phyloP scores from a whole-genome alignment of 2,797 vertebrate species.

The Phataginus tricuspis region DNA sequence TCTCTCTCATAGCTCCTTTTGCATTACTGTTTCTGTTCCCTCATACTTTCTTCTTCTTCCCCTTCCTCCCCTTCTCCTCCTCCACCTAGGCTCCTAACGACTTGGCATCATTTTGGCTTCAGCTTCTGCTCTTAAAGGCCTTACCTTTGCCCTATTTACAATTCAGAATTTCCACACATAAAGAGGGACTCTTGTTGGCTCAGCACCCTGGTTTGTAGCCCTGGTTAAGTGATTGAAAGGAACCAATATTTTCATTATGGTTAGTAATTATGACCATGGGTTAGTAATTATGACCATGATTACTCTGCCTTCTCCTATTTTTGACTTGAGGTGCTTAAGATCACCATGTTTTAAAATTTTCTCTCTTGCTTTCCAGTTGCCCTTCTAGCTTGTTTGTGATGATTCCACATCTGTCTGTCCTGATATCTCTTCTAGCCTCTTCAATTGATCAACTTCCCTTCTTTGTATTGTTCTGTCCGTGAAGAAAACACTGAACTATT shows the following conservation, averaged over 20 bases:
- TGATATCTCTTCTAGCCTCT: background rate
- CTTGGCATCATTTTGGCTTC: background rate
- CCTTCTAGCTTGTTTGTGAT: background rate
- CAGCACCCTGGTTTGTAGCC: background rate
- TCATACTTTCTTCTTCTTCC: background rate
- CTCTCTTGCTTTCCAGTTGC: background rate
- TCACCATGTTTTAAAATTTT: background rate
- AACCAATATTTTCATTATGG: background rate
- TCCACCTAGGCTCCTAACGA: background rate
- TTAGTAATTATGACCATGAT: background rate
- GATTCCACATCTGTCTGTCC: background rate
- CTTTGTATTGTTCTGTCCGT: background rate
- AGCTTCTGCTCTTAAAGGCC: background rate
- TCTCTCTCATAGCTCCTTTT: background rate
- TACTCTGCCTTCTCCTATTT: background rate
- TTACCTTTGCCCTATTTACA: background rate
- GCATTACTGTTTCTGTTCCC: background rate
- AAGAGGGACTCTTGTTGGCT: background rate
- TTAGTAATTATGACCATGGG: too few relatives aligned
- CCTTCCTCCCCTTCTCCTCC: too few relatives aligned
- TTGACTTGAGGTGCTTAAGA: background rate
- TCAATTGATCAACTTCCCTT: background rate
- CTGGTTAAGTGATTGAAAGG: background rate
- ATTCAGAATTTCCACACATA: background rate
- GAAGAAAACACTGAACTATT: background rate